Conservation (phyloP, 2,797 vertebrate species). For the Lagocephalus sceleratus region DNA sequence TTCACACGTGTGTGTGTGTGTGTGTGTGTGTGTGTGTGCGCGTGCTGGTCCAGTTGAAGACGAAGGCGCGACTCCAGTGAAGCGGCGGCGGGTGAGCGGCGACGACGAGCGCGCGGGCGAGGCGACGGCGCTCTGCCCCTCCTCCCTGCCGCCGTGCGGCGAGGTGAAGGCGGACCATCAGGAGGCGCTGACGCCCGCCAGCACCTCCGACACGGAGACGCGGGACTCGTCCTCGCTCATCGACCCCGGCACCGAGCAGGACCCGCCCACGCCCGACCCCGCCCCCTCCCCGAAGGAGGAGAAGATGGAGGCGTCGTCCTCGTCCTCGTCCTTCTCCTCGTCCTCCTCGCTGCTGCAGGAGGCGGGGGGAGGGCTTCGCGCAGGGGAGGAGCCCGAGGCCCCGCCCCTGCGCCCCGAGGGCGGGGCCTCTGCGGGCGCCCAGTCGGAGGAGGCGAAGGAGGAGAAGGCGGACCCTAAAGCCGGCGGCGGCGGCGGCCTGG, state of each 20-base stretch:
- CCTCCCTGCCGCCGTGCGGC: conserved; percentile 60
- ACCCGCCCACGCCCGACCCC: conserved; percentile 88
- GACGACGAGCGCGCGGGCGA: conserved; percentile 82
- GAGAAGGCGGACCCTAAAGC: conserved; percentile 75
- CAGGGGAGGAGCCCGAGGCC: conserved; percentile 53
- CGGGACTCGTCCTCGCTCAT: conserved; percentile 97
- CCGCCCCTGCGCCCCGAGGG: conserved; percentile 65
- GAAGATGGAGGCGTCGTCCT: conserved; percentile 87
- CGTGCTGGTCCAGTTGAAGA: conserved; percentile 79
- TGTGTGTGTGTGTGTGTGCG: conserved; percentile 14
- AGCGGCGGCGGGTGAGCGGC: conserved; percentile 89
- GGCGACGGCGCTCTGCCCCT: conserved; percentile 56
- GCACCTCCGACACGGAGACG: conserved; percentile 94
- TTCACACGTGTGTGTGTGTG: not conserved
- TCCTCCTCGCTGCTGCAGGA: conserved; percentile 72
- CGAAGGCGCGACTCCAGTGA: conserved; percentile 92
- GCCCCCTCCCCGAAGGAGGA: conserved; percentile 82
- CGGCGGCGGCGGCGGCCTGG: conserved; percentile 34
- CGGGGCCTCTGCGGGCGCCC: conserved; percentile 63
- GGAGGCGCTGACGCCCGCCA: conserved; percentile 88
- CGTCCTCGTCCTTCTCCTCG: conserved; percentile 66
- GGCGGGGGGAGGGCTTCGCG: conserved; percentile 46
- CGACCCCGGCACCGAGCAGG: conserved; percentile 95
- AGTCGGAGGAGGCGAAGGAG: conserved; percentile 79
- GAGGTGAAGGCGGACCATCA: conserved; percentile 79